Evolutionary conservation across 2,113 vertebrate species (phyloP).

Genomic region (Porphyrio hochstetteri): DNA sequence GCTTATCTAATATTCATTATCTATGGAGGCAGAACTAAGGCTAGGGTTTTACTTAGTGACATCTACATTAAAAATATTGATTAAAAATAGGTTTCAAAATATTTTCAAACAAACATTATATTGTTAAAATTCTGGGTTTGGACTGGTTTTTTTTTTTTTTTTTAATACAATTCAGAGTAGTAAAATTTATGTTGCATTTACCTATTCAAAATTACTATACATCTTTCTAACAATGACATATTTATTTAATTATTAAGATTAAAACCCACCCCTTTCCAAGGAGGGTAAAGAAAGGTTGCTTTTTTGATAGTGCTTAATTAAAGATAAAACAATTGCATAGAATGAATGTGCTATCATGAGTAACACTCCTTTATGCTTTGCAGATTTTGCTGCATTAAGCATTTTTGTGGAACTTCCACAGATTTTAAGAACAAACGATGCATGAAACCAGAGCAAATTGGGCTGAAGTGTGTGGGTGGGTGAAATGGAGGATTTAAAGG

Average conservation of each 20-base stretch:
- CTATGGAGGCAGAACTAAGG: neutral
- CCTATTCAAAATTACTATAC: neutral
- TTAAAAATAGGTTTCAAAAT: neutral
- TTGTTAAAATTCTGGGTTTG: neutral
- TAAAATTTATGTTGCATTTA: neutral
- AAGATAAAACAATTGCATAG: neutral
- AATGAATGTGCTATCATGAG: neutral
- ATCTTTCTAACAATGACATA: neutral
- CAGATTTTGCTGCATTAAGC: conserved; percentile 13
- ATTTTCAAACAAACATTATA: neutral
- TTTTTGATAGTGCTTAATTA: conserved; percentile 16
- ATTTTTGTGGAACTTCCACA: neutral
- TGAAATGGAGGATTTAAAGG: neutral
- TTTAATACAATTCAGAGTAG: neutral
- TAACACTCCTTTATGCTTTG: neutral
- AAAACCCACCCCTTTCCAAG: neutral
- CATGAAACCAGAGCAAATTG: conserved; percentile 28
- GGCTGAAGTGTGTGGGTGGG: neutral
- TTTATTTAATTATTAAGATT: neutral
- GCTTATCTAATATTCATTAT: neutral
- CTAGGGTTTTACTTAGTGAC: neutral
- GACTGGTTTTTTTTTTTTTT: neutral
- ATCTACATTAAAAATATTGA: neutral
- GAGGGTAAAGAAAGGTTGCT: neutral
- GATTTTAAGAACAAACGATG: conserved; percentile 38